These are phyloP conservation scores for Aporophyla lueneburgensis DNA, from an alignment of 2,888 invertebrate genomes.

Conservation along the genomic window DNA sequence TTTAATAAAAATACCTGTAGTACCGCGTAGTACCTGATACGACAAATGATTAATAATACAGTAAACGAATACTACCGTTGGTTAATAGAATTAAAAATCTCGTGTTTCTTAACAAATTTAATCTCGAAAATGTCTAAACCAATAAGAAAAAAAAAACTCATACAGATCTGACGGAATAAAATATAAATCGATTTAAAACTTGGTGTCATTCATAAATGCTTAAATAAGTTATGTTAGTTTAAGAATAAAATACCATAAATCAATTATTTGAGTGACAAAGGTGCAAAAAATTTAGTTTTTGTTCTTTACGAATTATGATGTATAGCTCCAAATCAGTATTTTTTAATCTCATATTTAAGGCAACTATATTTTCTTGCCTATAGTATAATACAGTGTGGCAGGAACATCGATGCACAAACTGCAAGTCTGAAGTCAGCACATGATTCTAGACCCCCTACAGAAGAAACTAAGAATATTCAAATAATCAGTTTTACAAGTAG, in stretches of 20 bases:
- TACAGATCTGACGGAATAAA: neutral
- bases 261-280: slow-evolving; percentile 31
- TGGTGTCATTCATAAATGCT: slow-evolving; percentile 25
- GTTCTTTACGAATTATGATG: slow-evolving; percentile 12
- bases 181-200: neutral
- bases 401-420: no score
- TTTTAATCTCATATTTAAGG: slow-evolving; percentile 34
- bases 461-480: no score
- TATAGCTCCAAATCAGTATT: slow-evolving; percentile 51
- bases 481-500: no score
- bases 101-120: neutral
- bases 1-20: neutral
- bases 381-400: neutral
- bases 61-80: slow-evolving; percentile 3
- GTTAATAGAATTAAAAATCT: neutral
- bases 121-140: neutral
- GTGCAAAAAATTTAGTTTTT: slow-evolving; percentile 17
- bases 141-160: neutral
- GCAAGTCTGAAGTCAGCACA: no score
- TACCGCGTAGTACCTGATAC: slow-evolving; percentile 9
- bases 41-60: slow-evolving; percentile 20
- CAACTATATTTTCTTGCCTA: slow-evolving; percentile 37
- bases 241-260: slow-evolving; percentile 26
- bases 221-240: slow-evolving; percentile 34
- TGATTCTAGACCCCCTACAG: no score